phyloP scores from a whole-genome alignment of 1,140 invertebrate genomes.

The Dufourea novaeangliae region DNA sequence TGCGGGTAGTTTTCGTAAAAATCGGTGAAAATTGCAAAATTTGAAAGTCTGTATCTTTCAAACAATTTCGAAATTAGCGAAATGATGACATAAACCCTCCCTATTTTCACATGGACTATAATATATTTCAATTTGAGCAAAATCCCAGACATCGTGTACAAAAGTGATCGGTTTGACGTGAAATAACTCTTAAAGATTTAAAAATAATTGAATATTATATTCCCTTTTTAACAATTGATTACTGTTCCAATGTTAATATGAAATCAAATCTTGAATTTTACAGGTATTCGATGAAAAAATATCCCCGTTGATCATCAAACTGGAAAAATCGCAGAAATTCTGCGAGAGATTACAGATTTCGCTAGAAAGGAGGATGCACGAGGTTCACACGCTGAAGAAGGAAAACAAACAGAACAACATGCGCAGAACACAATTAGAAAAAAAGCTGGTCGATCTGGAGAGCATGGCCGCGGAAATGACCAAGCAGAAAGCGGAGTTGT shows the following conservation, averaged over 20 bases:
- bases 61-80: too few relatives aligned
- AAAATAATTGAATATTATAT: too few relatives aligned
- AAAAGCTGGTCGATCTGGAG: conserved; percentile 81
- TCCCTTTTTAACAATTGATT: background rate
- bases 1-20: too few relatives aligned
- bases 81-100: too few relatives aligned
- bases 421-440: conserved; percentile 76
- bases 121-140: too few relatives aligned
- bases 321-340: conserved; percentile 69
- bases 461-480: conserved; percentile 80
- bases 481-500: conserved; percentile 80
- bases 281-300: conserved; percentile 75
- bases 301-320: conserved; percentile 66
- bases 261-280: conserved; percentile 3
- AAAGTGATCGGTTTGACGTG: too few relatives aligned
- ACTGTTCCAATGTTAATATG: too few relatives aligned
- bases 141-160: too few relatives aligned
- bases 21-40: too few relatives aligned
- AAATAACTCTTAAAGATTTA: too few relatives aligned
- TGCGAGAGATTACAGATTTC: conserved; percentile 73
- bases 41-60: too few relatives aligned
- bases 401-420: conserved; percentile 71
- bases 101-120: too few relatives aligned
- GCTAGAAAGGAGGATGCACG: conserved; percentile 71
- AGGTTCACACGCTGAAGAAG: conserved; percentile 71